phyloP scores from a whole-genome alignment of 2,888 invertebrate species.

The Cryptophagus acutangulus region DNA sequence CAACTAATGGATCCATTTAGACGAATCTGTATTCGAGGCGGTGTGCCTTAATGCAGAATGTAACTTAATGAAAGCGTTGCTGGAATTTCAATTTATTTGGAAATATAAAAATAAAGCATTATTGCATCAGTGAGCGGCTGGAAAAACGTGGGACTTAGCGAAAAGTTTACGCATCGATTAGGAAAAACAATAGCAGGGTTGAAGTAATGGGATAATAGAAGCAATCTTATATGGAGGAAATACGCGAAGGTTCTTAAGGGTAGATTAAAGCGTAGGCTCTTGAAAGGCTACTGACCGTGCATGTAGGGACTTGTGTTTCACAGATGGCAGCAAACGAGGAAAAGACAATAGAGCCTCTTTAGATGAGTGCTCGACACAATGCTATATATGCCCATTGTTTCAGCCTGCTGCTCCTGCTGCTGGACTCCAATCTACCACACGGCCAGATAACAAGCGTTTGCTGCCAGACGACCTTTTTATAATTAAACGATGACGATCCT shows the following conservation, averaged over 20 bases:
- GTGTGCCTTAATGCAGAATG: too few species aligned
- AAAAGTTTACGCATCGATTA: conserved; percentile 19
- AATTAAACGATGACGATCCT: too few species aligned
- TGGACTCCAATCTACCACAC: too few species aligned
- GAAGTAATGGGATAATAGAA: conserved; percentile 20
- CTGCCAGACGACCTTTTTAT: too few species aligned
- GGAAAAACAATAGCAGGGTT: conserved; percentile 20
- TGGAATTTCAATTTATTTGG: too few species aligned
- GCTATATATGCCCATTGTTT: conserved; percentile 26
- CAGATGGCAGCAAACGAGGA: conserved; percentile 11
- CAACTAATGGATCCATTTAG: too few species aligned
- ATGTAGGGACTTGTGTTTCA: neutral
- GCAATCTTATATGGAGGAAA: too few species aligned
- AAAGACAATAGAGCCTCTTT: conserved; percentile 26
- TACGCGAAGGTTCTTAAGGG: conserved; percentile 16
- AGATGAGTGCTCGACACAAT: conserved; percentile 19
- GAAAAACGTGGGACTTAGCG: conserved; percentile 2
- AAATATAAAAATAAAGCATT: neutral
- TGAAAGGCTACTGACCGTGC: conserved; percentile 28
- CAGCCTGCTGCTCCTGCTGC: too few species aligned
- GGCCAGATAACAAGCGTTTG: too few species aligned
- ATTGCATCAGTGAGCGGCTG: neutral
- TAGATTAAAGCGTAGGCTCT: conserved; percentile 24
- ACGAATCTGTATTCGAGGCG: too few species aligned
- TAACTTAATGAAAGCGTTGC: too few species aligned